Evolutionary conservation across 2,797 vertebrate species (phyloP), one percentile per base, ranked within the genome.

Genomic region (Muraenolepis orangiensis): DNA sequence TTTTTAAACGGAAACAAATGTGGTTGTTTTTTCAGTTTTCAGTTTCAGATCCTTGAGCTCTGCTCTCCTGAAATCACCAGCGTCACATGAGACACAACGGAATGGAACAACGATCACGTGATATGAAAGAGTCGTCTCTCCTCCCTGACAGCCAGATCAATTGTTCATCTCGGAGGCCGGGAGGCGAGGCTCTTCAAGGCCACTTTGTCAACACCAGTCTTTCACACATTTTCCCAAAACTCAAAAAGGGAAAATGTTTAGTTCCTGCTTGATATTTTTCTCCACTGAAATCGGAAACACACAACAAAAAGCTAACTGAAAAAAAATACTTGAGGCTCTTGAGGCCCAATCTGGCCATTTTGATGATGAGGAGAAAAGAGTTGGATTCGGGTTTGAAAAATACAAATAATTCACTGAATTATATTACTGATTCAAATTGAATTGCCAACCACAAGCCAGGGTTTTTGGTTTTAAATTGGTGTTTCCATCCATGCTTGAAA

Each of bases 201-300:
- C 90, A 91, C 90, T 91, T 90, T 82, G 83, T 85, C 36, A 13
- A 72, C 73, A 51, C 31, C 73, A 57, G 30, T 70, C 3, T 38
- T 20, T n/a, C 51, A 20, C 16, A 30, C 69, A 78, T 70, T 69
- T 71, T 40, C 69, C 74, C 68, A 26, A n/a, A 76, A 32, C 70
- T 72, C 80, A 78, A n/a, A n/a, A n/a, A n/a, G 71, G 70, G 30
- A 40, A 46, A 23, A 26, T 40, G 40, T 72, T 42, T 70, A n/a
- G 72, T 73, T 46, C 14, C 14, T 16, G 57, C 57, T 64, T 26
- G 23, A 2, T n/a, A n/a, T 12, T 16, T 76, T 79, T 77, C 34
- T 72, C 29, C 46, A 74, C 34, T 46, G 77, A 76, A 74, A 76
- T 20, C 72, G 83, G 51, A 57, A 74, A 34, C 7, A 26, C 57